Percentiles rank a stretch among this genome's conserved stretches.
Conservation (phyloP, 2,797 vertebrate genomes). For the Scyliorhinus canicula region DNA sequence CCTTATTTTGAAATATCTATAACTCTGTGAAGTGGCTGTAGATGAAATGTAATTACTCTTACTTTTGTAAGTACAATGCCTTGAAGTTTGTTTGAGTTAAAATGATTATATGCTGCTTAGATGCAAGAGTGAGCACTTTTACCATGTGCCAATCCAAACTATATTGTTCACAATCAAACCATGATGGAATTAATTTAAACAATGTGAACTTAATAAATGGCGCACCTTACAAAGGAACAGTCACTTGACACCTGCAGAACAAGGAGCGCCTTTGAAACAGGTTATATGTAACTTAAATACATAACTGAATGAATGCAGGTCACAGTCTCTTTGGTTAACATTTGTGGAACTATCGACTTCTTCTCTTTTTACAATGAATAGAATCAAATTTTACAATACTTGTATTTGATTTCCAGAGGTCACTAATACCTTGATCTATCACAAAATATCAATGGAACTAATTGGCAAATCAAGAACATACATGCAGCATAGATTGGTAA, state of each 20-base stretch:
- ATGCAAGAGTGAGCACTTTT: not conserved
- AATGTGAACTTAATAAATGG: not conserved
- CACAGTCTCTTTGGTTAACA: not conserved
- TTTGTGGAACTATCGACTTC: not conserved
- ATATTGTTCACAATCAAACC: not conserved
- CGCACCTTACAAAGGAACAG: not conserved
- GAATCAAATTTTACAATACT: not conserved
- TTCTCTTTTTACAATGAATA: not conserved
- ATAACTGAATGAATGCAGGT: not conserved
- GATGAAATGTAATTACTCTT: not conserved
- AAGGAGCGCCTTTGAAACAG: not conserved
- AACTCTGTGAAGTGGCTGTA: not conserved
- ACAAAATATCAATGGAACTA: not conserved
- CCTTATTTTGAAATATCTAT: not conserved
- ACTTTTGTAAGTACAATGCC: not conserved
- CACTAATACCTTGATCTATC: not conserved
- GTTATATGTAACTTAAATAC: not conserved
- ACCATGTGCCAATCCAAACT: not conserved
- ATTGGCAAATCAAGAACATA: not conserved
- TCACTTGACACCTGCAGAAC: not conserved
- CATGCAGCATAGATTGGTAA: not conserved
- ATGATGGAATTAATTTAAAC: not conserved
- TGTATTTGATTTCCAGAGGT: not conserved
- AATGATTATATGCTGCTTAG: not conserved
- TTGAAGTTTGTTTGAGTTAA: not conserved